Base-by-base conservation (phyloP, 92 coral and sea anemone species). In the Phenganax subtilis region DNA sequence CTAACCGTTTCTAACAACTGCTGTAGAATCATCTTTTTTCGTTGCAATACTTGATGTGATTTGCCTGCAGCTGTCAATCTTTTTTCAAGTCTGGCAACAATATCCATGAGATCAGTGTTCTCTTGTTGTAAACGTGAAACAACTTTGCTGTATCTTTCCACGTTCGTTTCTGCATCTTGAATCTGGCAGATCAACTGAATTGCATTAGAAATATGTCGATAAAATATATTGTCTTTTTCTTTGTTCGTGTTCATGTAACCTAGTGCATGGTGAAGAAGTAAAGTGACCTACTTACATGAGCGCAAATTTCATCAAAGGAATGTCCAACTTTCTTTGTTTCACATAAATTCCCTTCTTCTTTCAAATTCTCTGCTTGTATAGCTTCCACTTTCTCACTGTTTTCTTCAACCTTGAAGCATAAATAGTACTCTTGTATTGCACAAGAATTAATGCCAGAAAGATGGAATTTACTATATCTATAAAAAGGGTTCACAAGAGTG, bases 81-180 rank as follows among this genome's bases (percentile, higher is more conserved):
- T 53, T 91, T 86, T 62, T 92, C 97, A 69, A 92, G 80, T 61
- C 87, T 90, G 12, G 82, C 75, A 20, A 92, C 91, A 25, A 89
- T 72, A 37, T 90, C 87, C 75, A 87, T 87, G 4, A 96, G 88
- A 51, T 96, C 96, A 27, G 86, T 80, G 81, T 96, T 96, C 76
- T 96, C 99, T 12, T 89, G 88, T 60, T 96, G 93, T 44, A 96
- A 80, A 61, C 92, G 89, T 59, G 91, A 93, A 84, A 96, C 93
- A 70, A 96, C 90, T 68, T 92, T 88, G 88, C 89, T 97, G 72
- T 93, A 92, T 5, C 92, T 87, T 76, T 92, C 91, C 67, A 96
- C 84, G 63, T 91, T 94, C n/a, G 77, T 76, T 64, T 96, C 99
- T n/a, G 97, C 99, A 14, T 90, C 90, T 83, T 96, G 92, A 84